These are phyloP conservation scores for Acanthis flammea DNA, from an alignment of 2,797 vertebrate genomes.

Conservation along the genomic window DNA sequence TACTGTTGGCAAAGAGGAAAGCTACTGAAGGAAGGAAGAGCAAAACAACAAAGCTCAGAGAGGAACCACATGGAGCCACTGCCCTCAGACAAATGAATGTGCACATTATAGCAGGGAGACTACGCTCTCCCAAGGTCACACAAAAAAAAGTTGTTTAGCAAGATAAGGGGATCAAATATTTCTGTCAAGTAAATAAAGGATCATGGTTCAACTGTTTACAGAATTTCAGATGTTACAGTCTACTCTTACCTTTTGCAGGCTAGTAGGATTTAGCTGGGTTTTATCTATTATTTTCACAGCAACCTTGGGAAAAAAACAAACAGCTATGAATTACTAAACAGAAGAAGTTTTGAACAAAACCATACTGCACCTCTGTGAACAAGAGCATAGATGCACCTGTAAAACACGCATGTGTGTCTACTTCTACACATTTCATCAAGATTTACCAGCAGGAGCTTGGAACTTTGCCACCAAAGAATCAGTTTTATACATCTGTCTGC, in stretches of 20 bases:
- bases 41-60: neutral
- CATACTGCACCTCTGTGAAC: neutral
- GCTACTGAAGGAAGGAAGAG: neutral
- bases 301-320: constrained; percentile 74
- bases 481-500: neutral
- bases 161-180: neutral
- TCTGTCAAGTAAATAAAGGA: neutral
- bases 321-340: constrained; percentile 10
- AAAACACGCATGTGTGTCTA: neutral
- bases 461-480: neutral
- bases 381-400: neutral
- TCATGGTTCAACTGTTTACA: neutral
- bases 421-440: neutral
- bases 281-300: constrained; percentile 95
- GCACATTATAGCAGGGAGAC: neutral
- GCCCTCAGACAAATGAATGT: neutral
- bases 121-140: neutral
- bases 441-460: neutral
- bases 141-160: neutral
- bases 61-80: neutral
- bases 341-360: neutral
- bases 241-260: constrained; percentile 88
- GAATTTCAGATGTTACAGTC: neutral
- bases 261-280: constrained; percentile 91
- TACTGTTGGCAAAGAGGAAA: neutral